Evolutionary conservation across 2,113 vertebrate species (phyloP).

Genomic region (Lathamus discolor): DNA sequence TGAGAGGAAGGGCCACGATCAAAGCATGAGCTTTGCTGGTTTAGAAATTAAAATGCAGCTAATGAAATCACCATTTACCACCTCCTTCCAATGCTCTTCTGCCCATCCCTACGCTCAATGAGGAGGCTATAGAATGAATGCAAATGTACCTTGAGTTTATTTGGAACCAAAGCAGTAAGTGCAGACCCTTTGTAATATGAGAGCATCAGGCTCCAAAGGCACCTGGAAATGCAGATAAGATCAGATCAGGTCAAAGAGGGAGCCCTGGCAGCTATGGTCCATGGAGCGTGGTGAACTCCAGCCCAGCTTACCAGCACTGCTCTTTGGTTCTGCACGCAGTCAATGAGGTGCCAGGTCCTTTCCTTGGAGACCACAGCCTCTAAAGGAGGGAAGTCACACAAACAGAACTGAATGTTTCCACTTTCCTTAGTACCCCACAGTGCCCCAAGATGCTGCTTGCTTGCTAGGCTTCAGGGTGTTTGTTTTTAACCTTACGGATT

Average conservation of each 20-base stretch:
- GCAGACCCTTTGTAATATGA: not conserved
- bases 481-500: not conserved
- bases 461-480: not conserved
- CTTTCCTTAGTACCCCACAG: not conserved
- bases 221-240: not conserved
- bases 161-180: not conserved
- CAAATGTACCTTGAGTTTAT: not conserved
- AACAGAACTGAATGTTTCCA: not conserved
- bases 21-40: not conserved
- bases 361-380: not conserved
- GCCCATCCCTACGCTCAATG: not conserved
- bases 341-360: not conserved
- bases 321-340: not conserved
- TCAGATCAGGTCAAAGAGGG: not conserved
- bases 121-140: not conserved
- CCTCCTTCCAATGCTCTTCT: not conserved
- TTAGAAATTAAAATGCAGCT: not conserved
- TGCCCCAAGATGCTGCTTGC: not conserved
- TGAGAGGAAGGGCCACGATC: not conserved
- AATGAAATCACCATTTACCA: not conserved
- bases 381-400: not conserved
- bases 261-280: not conserved
- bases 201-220: not conserved
- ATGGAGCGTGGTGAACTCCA: rapidly evolving
- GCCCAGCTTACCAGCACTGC: not conserved